Base-by-base conservation (phyloP, 2,113 vertebrate genomes). In the Setophaga petechia region DNA sequence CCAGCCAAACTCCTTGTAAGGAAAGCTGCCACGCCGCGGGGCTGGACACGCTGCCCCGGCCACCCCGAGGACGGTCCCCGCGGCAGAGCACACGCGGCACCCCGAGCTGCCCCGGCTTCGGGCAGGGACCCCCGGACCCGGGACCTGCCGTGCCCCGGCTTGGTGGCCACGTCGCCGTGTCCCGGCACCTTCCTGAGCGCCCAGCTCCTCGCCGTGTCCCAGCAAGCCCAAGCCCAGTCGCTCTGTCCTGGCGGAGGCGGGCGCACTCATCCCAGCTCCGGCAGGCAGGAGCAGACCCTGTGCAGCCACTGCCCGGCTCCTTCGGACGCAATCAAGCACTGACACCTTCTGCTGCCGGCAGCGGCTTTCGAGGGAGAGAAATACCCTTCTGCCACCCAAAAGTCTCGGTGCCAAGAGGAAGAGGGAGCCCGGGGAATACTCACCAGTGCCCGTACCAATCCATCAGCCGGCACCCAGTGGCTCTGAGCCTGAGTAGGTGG, bases 1-100 rank as follows among this genome's bases (percentile, higher is more conserved):
- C 77, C 93, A 39, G 95, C 97, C 97, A 68, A 97, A 67, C 94
- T 95, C 98, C 98, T 98, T 98, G 97, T 98, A 98, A 97, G 98
- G 98, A 92, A 97, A 83, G 91, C 90, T 31, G 91, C 89, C 67
- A 84, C 92, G 78, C 90, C 73, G 83, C 85, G 93, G 91, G 83
- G 75, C 92, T 25, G 92, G 97, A 88, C 78, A 90, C 41, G 37
- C 76, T 94, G 91, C 73, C 83, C 82, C 54, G 54, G 87, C 79
- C 54, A 23, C 91, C 55, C 91, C 61, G 63, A 47, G 92, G 90
- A 66, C 69, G 12, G 52, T 65, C n/a, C 51, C 69, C 72, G 1
- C 9, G 5, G 44, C 41, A 12, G 24, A 52, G 28, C 63, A 14
- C 63, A 16, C 22, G 2, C 51, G 3, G 28, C 17, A 37, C 58